Evolutionary conservation across 2,797 vertebrate genomes (phyloP).

Genomic region (Microctenopoma stevenorrisi): DNA sequence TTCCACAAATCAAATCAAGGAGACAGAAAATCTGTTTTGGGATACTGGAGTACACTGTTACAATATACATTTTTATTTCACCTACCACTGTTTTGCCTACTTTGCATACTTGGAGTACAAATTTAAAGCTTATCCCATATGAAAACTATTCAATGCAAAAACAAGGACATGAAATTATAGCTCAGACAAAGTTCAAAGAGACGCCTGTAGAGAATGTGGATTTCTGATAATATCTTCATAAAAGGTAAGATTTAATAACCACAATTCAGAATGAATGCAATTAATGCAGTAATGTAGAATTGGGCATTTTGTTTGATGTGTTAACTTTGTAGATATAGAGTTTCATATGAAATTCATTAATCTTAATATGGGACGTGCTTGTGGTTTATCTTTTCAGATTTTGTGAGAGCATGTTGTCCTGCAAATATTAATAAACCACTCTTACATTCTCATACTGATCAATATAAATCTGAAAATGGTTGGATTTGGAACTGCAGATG

Average conservation of each 20-base stretch:
- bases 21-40: slow-evolving; percentile 6
- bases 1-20: slow-evolving; percentile 15
- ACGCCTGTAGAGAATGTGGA: slow-evolving; percentile 91
- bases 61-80: slow-evolving; percentile 1
- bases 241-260: slow-evolving; percentile 70
- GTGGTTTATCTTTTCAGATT: slow-evolving; percentile 63
- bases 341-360: neutral
- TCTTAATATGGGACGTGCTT: slow-evolving; percentile 1
- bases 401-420: slow-evolving; percentile 76
- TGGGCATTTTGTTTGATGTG: too few relatives aligned
- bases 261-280: neutral
- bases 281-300: neutral
- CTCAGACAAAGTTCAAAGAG: slow-evolving; percentile 85
- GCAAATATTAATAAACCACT: slow-evolving; percentile 49
- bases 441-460: slow-evolving; percentile 15
- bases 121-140: slow-evolving; percentile 78
- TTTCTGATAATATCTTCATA: slow-evolving; percentile 52
- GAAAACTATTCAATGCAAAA: slow-evolving; percentile 88
- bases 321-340: too few relatives aligned
- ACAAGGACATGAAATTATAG: slow-evolving; percentile 73
- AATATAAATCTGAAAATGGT: slow-evolving; percentile 80
- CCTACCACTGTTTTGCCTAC: slow-evolving; percentile 56
- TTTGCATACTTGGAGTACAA: slow-evolving; percentile 82
- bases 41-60: neutral
- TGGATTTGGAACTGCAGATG: slow-evolving; percentile 87